Conservation (phyloP, 2,888 invertebrate species). For the Eupithecia subumbrata region DNA sequence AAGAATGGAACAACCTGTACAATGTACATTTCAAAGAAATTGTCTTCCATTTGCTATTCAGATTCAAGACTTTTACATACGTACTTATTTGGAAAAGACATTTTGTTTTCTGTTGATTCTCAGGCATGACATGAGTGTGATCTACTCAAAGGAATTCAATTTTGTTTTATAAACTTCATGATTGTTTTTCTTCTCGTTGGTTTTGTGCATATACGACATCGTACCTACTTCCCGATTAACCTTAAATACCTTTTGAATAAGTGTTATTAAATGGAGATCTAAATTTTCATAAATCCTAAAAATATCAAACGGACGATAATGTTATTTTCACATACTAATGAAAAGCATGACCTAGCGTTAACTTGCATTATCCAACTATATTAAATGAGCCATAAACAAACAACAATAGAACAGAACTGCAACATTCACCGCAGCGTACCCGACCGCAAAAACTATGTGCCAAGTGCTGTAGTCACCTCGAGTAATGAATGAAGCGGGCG, state of each 20-base stretch:
- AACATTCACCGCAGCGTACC: slow-evolving; percentile 45
- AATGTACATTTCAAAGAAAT: not conserved
- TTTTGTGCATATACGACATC: not conserved
- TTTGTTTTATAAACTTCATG: slow-evolving; percentile 1
- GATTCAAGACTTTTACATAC: slow-evolving; percentile 1
- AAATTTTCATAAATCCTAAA: not conserved
- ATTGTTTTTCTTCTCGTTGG: not conserved
- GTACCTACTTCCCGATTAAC: not conserved
- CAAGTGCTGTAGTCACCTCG: slow-evolving; percentile 51
- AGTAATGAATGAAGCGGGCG: slow-evolving; percentile 56
- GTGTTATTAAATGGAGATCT: not conserved
- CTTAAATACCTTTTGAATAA: not conserved
- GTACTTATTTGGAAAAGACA: not conserved
- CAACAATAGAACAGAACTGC: slow-evolving; percentile 50
- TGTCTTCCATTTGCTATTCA: not conserved
- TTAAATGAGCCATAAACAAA: slow-evolving; percentile 47
- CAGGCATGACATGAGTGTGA: not conserved
- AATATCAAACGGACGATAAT: not conserved
- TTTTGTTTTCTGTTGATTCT: not conserved
- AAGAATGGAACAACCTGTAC: not conserved
- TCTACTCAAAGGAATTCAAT: not conserved
- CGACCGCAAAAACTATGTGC: slow-evolving; percentile 51
- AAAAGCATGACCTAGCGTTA: slow-evolving; percentile 23
- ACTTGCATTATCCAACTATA: slow-evolving; percentile 40
- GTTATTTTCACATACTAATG: not conserved